These are phyloP conservation scores for Neofelis nebulosa DNA, from an alignment of 2,113 vertebrate genomes.

Conservation along the genomic window DNA sequence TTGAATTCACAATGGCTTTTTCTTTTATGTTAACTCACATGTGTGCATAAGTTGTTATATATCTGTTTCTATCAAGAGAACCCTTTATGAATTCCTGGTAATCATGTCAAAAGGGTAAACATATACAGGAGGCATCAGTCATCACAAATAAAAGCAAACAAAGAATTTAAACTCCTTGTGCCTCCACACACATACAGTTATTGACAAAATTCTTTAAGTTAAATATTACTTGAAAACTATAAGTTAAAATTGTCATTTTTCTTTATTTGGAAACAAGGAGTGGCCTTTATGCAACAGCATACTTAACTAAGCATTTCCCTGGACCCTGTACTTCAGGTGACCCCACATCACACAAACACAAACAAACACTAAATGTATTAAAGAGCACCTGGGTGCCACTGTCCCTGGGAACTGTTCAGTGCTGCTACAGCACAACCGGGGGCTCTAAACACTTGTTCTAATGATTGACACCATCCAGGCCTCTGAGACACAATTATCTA, in stretches of 20 bases:
- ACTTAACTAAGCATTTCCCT: not conserved
- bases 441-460: not conserved
- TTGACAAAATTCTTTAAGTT: not conserved
- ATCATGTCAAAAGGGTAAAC: not conserved
- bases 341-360: not conserved
- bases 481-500: not conserved
- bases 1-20: conserved; percentile 28
- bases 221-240: conserved; percentile 8
- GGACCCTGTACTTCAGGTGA: not conserved
- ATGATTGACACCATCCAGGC: not conserved
- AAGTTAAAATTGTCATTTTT: not conserved
- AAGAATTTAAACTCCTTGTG: conserved; percentile 36
- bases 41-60: not conserved
- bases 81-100: not conserved
- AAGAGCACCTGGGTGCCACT: not conserved
- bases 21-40: conserved; percentile 16
- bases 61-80: not conserved
- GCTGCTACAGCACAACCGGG: not conserved
- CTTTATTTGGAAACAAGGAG: not conserved
- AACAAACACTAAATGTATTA: not conserved
- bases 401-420: not conserved
- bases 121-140: not conserved
- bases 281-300: not conserved
- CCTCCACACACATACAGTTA: not conserved
- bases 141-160: conserved; percentile 21